A percentile compares a stretch with the other conserved stretches of the same genome.
These are phyloP conservation scores for Nowickia ferox DNA, from an alignment of 2,888 invertebrate species.

Conservation along the genomic window DNA sequence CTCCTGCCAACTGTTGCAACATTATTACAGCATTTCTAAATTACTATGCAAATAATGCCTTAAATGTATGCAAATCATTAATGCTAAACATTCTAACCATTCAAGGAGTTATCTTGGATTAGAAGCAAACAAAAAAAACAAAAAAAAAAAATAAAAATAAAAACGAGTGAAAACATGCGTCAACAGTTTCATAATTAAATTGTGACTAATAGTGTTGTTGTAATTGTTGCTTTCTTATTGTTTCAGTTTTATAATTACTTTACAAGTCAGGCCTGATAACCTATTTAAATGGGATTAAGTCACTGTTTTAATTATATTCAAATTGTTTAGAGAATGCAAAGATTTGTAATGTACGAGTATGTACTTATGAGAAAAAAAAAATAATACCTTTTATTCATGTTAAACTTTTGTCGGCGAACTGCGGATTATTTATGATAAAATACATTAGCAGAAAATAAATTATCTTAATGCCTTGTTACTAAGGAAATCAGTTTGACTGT, in stretches of 20 bases:
- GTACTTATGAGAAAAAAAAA: not conserved
- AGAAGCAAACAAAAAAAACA: not conserved
- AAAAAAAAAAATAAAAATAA: not conserved
- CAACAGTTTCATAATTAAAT: constrained; percentile 39
- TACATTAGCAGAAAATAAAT: no score
- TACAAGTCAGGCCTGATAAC: constrained; percentile 62
- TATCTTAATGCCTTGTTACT: no score
- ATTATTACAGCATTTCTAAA: constrained; percentile 28
- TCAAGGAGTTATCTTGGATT: constrained; percentile 34
- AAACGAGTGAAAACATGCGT: constrained; percentile 18
- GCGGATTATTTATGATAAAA: no score
- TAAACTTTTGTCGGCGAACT: not conserved
- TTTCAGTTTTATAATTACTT: constrained; percentile 40
- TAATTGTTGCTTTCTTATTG: constrained; percentile 28
- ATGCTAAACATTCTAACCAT: constrained; percentile 31
- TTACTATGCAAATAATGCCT: constrained; percentile 49
- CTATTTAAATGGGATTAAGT: constrained; percentile 62
- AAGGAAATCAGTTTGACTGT: no score
- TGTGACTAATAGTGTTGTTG: constrained; percentile 50
- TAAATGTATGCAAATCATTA: constrained; percentile 34
- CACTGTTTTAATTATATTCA: constrained; percentile 33
- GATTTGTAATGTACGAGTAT: constrained; percentile 15
- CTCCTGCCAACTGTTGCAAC: constrained; percentile 32
- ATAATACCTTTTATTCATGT: not conserved
- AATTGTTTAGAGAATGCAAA: constrained; percentile 18